Evolutionary conservation across 2,797 vertebrate species (phyloP), one percentile per base, ranked within the genome.

Genomic region (Trichosurus vulpecula): DNA sequence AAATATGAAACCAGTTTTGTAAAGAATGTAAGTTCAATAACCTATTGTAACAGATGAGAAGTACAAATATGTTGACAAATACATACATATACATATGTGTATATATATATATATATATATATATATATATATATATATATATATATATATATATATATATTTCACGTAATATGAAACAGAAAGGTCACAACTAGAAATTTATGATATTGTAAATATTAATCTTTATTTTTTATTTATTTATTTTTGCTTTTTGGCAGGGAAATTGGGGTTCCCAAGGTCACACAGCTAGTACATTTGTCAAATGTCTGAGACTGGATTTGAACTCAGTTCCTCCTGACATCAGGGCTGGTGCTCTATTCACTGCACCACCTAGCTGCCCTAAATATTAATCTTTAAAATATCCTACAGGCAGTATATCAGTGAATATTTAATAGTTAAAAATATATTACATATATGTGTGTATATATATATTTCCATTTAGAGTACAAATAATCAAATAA

Each of bases 1-100:
- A 96, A 95, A 52, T 81, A 81, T 47, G 41, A 89, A 87, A 27
- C 10, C 31, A 30, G 6, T 92, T 1, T 92, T 66, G 51, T 96
- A 8, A 95, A 95, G 10, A 57, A 14, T 35, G 51, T 41, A 47
- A 41, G 81, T 25, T 22, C 2, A 61, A n/a, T 35, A 90, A 41
- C 2, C 4, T 91, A 54, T n/a, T 13, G n/a, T 89, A 3, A 87
- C 0, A 95, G 92, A 91, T 91, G 30, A 93, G 31, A 12, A 55
- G 52, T 52, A 94, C 3, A 41, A 66, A 13, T 51, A 61, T 58
- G 1, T 25, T 47, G n/a, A 41, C 66, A 81, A 41, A 81, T 81
- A n/a, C 22, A 47, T 2, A 22, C 3, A 8, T 81, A 10, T 81
- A 22, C 12, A 35, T 66, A 8, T 61, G 4, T 61, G 22, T 56